Conservation (phyloP, 2,888 invertebrate genomes). For the Drosophila pseudotakahashii region DNA sequence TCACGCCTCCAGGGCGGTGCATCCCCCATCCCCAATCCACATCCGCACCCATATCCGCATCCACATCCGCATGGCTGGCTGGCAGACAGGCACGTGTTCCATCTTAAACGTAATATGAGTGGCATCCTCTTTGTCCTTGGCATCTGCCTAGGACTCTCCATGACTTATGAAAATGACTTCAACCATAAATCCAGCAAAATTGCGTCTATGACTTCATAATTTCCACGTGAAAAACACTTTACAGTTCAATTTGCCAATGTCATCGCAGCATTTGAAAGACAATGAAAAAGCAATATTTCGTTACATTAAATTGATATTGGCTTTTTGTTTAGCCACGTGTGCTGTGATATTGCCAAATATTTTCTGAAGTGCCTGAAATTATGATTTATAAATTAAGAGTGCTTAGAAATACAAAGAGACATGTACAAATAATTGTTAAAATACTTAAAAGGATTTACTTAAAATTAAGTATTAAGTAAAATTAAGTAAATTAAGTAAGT, state of each 20-base stretch:
- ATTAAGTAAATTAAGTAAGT: no score
- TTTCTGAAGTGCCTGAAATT: neutral
- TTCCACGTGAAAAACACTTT: constrained; percentile 51
- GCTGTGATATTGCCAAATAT: neutral
- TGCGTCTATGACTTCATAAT: constrained; percentile 35
- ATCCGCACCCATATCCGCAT: neutral
- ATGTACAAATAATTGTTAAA: neutral
- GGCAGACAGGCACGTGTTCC: constrained; percentile 68
- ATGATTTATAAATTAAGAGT: neutral
- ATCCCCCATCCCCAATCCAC: constrained; percentile 5
- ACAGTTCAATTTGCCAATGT: constrained; percentile 66
- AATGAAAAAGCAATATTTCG: constrained; percentile 5
- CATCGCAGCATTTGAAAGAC: constrained; percentile 28
- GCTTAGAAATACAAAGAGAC: neutral
- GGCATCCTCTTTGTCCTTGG: constrained; percentile 44
- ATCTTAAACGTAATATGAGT: constrained; percentile 68
- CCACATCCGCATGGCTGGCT: constrained; percentile 13
- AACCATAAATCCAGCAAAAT: constrained; percentile 27
- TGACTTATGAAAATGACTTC: constrained; percentile 43
- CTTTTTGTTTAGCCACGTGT: neutral
- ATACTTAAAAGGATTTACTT: neutral
- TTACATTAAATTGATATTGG: constrained; percentile 4
- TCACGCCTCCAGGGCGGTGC: constrained; percentile 17
- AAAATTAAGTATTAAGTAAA: no score
- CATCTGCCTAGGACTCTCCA: constrained; percentile 8